A percentile compares a stretch with the other conserved stretches of the same genome.
Conservation (phyloP, 2,797 vertebrate species). For the Parauchenoglanis punctatus region DNA sequence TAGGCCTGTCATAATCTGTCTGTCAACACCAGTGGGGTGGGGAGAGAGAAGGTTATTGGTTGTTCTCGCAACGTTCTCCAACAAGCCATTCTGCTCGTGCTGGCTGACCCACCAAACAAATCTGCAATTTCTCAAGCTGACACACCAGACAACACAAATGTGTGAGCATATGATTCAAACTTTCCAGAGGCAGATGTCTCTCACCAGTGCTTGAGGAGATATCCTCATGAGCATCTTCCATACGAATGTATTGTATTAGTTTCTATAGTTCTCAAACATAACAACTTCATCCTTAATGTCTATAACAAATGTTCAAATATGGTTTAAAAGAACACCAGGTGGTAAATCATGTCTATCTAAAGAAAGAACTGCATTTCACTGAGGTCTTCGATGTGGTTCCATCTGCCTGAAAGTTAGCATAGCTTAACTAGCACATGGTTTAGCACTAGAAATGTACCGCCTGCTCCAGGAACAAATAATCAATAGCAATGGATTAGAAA, state of each 20-base stretch:
- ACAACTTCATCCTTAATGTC: neutral
- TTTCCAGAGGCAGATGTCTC: neutral
- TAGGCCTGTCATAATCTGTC: neutral
- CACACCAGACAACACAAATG: neutral
- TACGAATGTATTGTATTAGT: too few species aligned
- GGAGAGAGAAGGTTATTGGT: neutral
- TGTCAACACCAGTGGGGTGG: neutral
- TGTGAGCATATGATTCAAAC: neutral
- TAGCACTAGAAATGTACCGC: neutral
- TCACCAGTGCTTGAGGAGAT: neutral
- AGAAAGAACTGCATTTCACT: neutral
- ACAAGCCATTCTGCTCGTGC: neutral
- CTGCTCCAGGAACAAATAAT: neutral
- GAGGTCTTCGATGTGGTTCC: neutral
- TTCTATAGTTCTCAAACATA: neutral
- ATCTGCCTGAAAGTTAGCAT: neutral
- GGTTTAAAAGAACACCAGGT: neutral
- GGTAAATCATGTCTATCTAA: neutral
- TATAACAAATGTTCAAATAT: neutral
- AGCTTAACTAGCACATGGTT: neutral
- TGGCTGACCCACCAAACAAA: neutral
- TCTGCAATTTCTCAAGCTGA: slow-evolving; percentile 2
- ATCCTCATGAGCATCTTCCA: neutral
- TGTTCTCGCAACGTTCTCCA: neutral
- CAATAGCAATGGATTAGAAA: neutral